A percentile compares a stretch with the other conserved stretches of the same genome.
phyloP scores from a whole-genome alignment of 2,113 vertebrate species.

The Rallus limicola region DNA sequence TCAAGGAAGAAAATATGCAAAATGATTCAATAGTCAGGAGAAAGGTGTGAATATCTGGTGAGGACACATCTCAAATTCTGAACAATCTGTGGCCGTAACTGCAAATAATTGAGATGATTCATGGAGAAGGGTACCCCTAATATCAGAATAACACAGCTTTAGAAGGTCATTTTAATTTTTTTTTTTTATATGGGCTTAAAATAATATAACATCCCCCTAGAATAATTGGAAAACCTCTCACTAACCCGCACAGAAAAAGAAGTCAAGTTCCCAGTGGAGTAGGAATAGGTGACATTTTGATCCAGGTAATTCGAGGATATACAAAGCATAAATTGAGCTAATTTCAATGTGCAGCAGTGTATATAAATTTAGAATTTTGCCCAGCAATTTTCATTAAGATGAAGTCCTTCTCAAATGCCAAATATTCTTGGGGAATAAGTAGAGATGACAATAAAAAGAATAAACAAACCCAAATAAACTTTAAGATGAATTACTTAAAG shows the following conservation, averaged over 20 bases:
- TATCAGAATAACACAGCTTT: background rate
- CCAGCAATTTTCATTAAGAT: background rate
- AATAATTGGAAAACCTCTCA: background rate
- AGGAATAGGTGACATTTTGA: background rate
- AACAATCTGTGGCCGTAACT: background rate
- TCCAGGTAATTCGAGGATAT: background rate
- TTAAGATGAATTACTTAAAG: background rate
- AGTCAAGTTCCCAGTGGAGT: background rate
- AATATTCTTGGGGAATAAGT: background rate
- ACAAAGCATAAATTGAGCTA: background rate
- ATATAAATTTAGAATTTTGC: background rate
- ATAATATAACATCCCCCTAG: background rate
- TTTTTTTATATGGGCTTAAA: background rate
- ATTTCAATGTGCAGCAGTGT: background rate
- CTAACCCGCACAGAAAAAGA: background rate
- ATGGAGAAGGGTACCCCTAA: background rate
- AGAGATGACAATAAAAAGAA: background rate
- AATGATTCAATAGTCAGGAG: background rate
- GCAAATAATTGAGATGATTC: background rate
- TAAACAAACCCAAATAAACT: conserved; percentile 1
- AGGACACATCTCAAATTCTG: background rate
- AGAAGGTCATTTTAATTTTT: background rate
- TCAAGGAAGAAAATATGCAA: background rate
- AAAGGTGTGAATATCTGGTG: background rate
- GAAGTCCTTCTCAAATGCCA: background rate